Evolutionary conservation across 2,888 invertebrate species (phyloP), one percentile per base, ranked within the genome.

Genomic region (Holacanthella duospinosa): DNA sequence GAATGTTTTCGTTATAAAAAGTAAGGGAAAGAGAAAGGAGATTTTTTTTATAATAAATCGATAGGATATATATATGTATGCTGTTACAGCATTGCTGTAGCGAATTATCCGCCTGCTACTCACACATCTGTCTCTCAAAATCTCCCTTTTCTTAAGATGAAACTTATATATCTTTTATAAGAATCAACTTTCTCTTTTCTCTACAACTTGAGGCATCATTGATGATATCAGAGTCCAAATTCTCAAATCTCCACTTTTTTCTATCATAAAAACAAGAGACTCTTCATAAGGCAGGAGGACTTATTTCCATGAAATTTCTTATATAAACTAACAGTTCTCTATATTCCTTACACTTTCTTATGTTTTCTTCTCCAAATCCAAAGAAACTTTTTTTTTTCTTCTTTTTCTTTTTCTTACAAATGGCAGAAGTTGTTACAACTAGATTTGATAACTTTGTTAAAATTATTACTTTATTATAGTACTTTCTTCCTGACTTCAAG

Each of bases 291-390:
- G 36, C 9, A 36, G 16, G 36, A 36, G 36, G 9, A 36, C 16
- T 36, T 63, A 62, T 66, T 43, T 25, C 43, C 29, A 58, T 53
- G 57, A 64, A 64, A 55, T 25, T 26, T 64, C 62, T 64, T 64
- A 60, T 66, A 61, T 59, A 61, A 62, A n/a, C n/a, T n/a, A n/a
- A n/a, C n/a, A n/a, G n/a, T n/a, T n/a, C n/a, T n/a, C n/a, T n/a
- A n/a, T n/a, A n/a, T 55, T 24, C 56, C 36, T 27, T 43, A 54
- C n/a, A 6, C 25, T 4, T 16, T 19, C 29, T 25, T 59, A 12
- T 59, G 21, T 36, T 58, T 16, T 29, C 43, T 27, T n/a, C 29
- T 9, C 21, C 56, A 56, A 28, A 55, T 29, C 25, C 36, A 21
- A 2, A 58, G 26, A 27, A 9, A 2, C 21, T 29, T 27, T 25